These are phyloP conservation scores for Heteromormyrus szaboi DNA, from an alignment of 2,797 vertebrate genomes.

Conservation along the genomic window DNA sequence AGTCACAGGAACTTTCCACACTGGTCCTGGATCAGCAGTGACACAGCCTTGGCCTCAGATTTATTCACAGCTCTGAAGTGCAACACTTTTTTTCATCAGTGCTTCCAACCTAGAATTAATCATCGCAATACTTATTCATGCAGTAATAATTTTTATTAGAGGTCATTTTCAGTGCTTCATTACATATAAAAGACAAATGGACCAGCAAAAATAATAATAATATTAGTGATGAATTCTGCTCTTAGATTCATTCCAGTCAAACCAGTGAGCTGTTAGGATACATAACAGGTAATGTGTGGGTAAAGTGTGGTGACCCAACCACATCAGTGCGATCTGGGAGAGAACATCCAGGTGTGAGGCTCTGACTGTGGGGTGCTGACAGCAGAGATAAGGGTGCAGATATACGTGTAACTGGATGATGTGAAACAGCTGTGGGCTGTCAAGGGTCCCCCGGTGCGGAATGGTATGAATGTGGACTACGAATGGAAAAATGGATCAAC, in stretches of 20 bases:
- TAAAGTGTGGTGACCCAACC: neutral
- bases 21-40: neutral
- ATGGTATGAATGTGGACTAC: neutral
- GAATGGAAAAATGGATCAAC: neutral
- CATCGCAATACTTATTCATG: neutral
- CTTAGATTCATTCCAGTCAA: neutral
- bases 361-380: neutral
- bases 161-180: neutral
- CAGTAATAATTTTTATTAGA: neutral
- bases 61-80: neutral
- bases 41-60: neutral
- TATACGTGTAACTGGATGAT: neutral
- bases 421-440: neutral
- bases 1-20: neutral
- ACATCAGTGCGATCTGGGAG: neutral
- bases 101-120: conserved; percentile 4
- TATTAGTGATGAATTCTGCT: neutral
- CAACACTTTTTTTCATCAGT: neutral
- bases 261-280: neutral
- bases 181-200: neutral
- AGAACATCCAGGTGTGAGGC: neutral
- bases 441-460: neutral
- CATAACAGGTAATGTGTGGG: neutral
- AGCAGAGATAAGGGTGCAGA: neutral
- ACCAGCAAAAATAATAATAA: neutral